Evolutionary conservation across 1,140 invertebrate species (phyloP), one percentile per base, ranked within the genome.

Genomic region (Diabrotica virgifera): DNA sequence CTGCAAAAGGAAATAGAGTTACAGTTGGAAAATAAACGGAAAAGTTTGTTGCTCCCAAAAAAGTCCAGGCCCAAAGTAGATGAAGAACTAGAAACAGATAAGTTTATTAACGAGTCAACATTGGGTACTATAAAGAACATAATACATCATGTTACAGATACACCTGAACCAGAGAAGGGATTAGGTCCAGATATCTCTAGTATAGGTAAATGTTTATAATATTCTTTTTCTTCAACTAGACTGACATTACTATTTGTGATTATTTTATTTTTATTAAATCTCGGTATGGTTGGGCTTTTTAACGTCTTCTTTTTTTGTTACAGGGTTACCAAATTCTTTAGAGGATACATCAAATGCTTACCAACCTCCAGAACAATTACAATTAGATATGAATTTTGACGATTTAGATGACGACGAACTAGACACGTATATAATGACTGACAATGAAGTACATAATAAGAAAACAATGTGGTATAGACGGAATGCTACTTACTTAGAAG

Each of bases 341-440:
- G 74, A 79, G 8, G 78, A 79, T 59, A 74, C 72, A 4, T 70
- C 67, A 2, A 76, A 76, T 56, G 64, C 70, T 72, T 80, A 72
- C 37, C 68, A 73, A 60, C 63, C 72, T 63, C 52, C 70, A 56
- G 72, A 78, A 12, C 61, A 69, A 59, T 50, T 68, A 6, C 52
- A 60, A 9, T 36, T 71, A 0, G 81, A 80, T 2, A 88, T 89
- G 5, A 90, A 93, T 73, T 80, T 95, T 6, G 86, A 87, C 56
- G 93, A 89, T 55, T 85, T 96, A 35, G 94, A 96, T 73, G 93
- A 96, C 72, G 86, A 89, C 24, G 96, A 98, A 82, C 82, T 98
- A 10, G 89, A 94, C 76, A 86, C 85, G 56, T 92, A 96, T 72
- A 92, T 98, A 52, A 88, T 98, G 82, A 88, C 85, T 2, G 88